Base-by-base conservation (phyloP, 1,140 invertebrate species). In the Procambarus virginalis region DNA sequence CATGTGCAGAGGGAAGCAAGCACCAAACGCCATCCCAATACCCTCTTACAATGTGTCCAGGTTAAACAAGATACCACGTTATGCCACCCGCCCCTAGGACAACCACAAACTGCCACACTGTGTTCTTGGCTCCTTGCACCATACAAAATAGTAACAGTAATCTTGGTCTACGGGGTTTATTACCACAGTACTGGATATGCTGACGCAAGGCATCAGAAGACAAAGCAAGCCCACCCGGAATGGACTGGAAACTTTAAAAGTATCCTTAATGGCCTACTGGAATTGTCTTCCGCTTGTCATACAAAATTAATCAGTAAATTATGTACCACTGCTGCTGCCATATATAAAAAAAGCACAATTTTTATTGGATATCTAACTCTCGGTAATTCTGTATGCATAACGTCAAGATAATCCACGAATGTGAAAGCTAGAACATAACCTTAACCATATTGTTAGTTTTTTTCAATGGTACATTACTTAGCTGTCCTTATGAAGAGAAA, bases 101-200 rank as follows among this genome's bases (percentile, higher is more conserved):
- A 89, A 77, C 73, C 81, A 82, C 73, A 70, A 77, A 80, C 73
- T 76, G 48, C 78, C 60, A 70, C 87, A 79, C 88, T 84, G 75
- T 89, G 76, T 86, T 86, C 79, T 89, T 84, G 75, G 55, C 81
- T 79, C 49, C 75, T 84, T 89, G 81, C 75, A 89, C 81, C 88
- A 60, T 89, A 89, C 70, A 84, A 89, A 73, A 82, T 64, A 86
- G 60, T 86, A 79, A 79, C 51, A 78, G 73, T 73, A 84, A 84
- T 83, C 80, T 84, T 84, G 73, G 58, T 77, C 70, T 89, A 89
- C 77, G 55, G 75, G 75, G 81, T 76, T 77, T 84, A 83, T 86
- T 48, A 73, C 64, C 48, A 88, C 78, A 81, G 64, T 88, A 88
- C 78, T 81, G 88, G 75, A 84, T 84, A 78, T 58, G 84, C 73